phyloP scores from a whole-genome alignment of 1,140 invertebrate species.

The Heliconius melpomene region DNA sequence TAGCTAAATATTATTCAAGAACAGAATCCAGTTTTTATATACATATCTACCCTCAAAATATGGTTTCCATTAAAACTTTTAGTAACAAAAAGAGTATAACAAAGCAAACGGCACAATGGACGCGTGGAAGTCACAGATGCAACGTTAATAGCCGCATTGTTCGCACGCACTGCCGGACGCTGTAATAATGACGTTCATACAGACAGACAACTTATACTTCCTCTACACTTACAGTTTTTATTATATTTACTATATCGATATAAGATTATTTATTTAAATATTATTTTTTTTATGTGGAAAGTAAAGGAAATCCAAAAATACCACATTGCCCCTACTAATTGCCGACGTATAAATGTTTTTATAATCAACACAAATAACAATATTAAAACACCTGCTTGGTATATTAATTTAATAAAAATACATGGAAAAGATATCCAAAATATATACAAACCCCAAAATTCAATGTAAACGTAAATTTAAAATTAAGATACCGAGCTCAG shows the following conservation, averaged over 20 bases:
- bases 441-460: not conserved
- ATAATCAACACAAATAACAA: not conserved
- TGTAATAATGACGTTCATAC: slow-evolving; percentile 15
- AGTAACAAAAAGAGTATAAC: slow-evolving; percentile 28
- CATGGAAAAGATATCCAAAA: not conserved
- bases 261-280: not conserved
- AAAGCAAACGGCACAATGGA: slow-evolving; percentile 47
- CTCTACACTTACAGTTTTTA: not conserved
- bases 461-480: slow-evolving; percentile 1
- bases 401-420: not conserved
- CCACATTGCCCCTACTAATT: too few relatives aligned
- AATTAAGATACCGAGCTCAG: slow-evolving; percentile 10
- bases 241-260: not conserved
- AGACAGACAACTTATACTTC: slow-evolving; percentile 11
- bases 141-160: slow-evolving; percentile 25
- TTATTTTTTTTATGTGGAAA: not conserved
- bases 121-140: slow-evolving; percentile 36
- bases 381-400: not conserved
- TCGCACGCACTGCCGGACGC: slow-evolving; percentile 25
- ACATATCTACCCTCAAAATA: not conserved
- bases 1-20: not conserved
- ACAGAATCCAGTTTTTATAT: not conserved
- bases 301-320: too few relatives aligned
- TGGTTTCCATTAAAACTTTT: slow-evolving; percentile 19
- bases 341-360: not conserved